phyloP scores from a whole-genome alignment of 2,888 invertebrate species.

The Philaethria dido region DNA sequence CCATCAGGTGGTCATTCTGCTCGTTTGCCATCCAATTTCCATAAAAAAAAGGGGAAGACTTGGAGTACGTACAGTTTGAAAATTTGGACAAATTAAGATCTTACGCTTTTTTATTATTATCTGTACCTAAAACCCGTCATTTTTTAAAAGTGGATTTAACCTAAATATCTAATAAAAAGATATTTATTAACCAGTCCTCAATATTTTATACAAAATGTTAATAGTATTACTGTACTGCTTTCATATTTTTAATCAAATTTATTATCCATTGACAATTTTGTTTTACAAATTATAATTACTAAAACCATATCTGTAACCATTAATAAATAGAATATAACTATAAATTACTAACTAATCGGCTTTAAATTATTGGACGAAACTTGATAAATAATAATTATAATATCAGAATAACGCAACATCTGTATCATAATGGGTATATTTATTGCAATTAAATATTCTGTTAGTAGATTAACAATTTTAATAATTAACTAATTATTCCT shows the following conservation, averaged over 20 bases:
- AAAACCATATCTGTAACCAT: not conserved
- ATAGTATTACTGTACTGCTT: not conserved
- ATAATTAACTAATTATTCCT: constrained; percentile 22
- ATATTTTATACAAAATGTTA: not conserved
- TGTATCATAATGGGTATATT: constrained; percentile 18
- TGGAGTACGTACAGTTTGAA: no score
- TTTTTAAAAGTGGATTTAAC: not conserved
- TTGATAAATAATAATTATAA: constrained; percentile 13
- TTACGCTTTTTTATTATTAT: not conserved
- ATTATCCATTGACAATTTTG: not conserved
- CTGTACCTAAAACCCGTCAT: not conserved
- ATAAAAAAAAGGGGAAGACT: no score
- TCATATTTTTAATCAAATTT: not conserved
- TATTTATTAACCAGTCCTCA: not conserved
- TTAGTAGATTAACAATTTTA: constrained; percentile 10
- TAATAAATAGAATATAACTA: constrained; percentile 7
- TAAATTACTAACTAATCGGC: constrained; percentile 26
- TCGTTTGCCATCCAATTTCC: no score
- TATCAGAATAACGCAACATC: constrained; percentile 2
- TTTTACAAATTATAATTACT: not conserved
- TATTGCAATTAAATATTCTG: constrained; percentile 14
- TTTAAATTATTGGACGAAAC: constrained; percentile 17
- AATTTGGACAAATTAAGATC: no score
- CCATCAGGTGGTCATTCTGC: no score
- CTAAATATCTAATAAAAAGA: not conserved